These are phyloP conservation scores for Tachycineta bicolor DNA, from an alignment of 2,113 vertebrate genomes.

Conservation along the genomic window DNA sequence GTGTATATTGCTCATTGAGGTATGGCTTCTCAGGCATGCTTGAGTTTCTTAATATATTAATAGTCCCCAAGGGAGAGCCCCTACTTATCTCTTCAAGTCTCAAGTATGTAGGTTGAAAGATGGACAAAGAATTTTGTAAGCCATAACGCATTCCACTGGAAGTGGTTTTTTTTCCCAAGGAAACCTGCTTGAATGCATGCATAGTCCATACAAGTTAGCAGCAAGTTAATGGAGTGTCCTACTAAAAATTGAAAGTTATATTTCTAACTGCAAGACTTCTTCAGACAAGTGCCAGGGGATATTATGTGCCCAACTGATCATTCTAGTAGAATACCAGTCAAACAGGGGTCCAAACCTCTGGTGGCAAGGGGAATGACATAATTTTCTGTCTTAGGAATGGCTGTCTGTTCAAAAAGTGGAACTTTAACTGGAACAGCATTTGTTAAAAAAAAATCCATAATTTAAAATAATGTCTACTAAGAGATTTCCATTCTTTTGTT, in stretches of 20 bases:
- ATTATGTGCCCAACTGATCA: background rate
- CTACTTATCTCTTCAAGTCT: background rate
- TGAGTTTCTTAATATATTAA: background rate
- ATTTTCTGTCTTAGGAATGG: background rate
- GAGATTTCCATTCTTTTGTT: background rate
- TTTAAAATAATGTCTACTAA: background rate
- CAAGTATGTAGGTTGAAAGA: background rate
- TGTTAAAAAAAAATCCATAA: background rate
- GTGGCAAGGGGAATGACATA: background rate
- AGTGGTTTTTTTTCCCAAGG: background rate
- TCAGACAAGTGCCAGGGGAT: background rate
- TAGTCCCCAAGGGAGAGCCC: background rate
- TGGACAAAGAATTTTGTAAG: background rate
- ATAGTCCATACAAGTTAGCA: background rate
- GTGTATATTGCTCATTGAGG: background rate
- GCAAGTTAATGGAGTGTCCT: background rate
- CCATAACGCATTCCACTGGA: background rate
- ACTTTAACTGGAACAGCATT: background rate
- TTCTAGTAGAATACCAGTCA: background rate
- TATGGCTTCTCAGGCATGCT: background rate
- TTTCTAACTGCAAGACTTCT: background rate
- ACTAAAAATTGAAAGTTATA: background rate
- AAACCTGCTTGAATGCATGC: background rate
- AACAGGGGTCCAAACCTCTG: background rate
- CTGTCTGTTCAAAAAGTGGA: background rate